Percentiles rank a stretch among this genome's conserved stretches.
These are phyloP conservation scores for Agrochola litura DNA, from an alignment of 2,888 invertebrate genomes.

Conservation along the genomic window DNA sequence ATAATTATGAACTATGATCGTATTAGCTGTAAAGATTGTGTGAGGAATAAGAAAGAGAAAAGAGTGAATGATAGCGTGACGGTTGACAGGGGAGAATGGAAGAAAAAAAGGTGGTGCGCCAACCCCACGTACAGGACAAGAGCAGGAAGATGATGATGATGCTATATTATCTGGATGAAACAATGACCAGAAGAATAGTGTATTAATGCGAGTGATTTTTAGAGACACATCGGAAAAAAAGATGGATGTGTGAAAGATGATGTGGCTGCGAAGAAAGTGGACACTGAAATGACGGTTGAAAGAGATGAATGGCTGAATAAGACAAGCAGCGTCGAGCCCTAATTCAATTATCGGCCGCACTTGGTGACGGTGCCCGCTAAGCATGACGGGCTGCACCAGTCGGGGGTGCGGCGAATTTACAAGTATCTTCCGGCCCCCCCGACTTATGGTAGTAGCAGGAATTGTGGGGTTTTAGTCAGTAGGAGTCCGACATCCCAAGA, in stretches of 20 bases:
- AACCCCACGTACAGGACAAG: background rate
- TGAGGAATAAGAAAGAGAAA: background rate
- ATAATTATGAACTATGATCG: background rate
- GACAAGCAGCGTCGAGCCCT: background rate
- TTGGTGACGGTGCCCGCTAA: no score
- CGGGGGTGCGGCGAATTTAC: no score
- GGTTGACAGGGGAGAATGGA: no score
- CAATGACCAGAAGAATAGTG: background rate
- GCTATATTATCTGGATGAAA: background rate
- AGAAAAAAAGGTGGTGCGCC: background rate
- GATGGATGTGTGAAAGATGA: background rate
- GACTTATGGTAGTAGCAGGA: no score
- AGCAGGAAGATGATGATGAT: no score
- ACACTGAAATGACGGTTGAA: background rate
- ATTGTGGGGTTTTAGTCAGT: no score
- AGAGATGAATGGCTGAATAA: background rate
- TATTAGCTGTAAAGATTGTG: background rate
- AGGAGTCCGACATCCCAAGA: no score
- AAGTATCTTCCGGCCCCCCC: no score
- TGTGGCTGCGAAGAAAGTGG: background rate
- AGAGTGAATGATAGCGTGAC: background rate
- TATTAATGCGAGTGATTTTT: background rate
- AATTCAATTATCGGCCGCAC: no score
- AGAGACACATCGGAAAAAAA: background rate
- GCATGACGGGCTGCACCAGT: no score